Percentiles rank a stretch among this genome's conserved stretches.
These are phyloP conservation scores for Amblyraja radiata DNA, from an alignment of 2,797 vertebrate species.

Conservation along the genomic window DNA sequence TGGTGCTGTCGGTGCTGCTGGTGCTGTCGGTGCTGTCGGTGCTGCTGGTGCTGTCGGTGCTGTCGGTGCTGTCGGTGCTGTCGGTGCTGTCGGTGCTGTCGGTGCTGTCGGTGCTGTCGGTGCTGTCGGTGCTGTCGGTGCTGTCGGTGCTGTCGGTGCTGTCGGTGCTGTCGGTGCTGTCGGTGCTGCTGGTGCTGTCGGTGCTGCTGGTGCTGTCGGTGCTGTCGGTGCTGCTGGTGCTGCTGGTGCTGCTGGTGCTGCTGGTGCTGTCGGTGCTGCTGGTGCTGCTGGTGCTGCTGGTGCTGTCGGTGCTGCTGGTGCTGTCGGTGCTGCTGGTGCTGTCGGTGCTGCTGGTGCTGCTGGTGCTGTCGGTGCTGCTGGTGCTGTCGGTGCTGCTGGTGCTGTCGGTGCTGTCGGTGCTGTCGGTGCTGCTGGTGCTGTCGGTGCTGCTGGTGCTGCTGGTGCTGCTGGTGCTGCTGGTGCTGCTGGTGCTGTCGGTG, in stretches of 20 bases:
- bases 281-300: neutral
- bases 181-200: neutral
- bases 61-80: fast-evolving
- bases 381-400: neutral
- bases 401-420: no score
- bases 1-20: neutral
- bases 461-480: neutral
- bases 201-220: no score
- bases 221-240: no score
- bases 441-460: neutral
- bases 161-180: neutral
- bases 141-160: fast-evolving
- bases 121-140: fast-evolving
- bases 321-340: neutral
- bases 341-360: neutral
- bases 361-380: neutral
- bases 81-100: fast-evolving
- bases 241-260: neutral
- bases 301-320: neutral
- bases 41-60: neutral
- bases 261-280: no score
- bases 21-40: neutral
- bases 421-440: neutral
- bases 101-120: fast-evolving
- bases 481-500: neutral